phyloP scores from a whole-genome alignment of 2,888 invertebrate species.

The Epirrhoe tristata region DNA sequence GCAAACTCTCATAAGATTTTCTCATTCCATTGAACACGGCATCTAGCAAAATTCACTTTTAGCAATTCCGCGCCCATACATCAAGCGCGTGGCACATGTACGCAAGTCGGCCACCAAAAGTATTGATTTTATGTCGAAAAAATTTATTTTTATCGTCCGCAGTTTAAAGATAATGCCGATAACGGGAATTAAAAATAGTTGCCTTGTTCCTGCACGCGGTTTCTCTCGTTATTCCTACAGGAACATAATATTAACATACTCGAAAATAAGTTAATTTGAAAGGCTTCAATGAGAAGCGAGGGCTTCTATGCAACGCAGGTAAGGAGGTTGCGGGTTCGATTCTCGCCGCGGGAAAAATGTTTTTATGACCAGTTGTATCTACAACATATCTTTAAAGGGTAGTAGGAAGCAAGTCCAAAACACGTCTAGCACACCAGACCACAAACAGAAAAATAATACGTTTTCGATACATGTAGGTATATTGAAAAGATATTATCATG shows the following conservation, averaged over 20 bases:
- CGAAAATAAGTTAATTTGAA: too few species aligned
- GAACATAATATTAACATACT: too few species aligned
- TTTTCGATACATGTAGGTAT: too few species aligned
- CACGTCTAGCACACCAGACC: too few species aligned
- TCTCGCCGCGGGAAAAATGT: too few species aligned
- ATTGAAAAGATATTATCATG: slow-evolving; percentile 35
- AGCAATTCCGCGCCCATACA: background rate
- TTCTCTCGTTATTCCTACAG: background rate
- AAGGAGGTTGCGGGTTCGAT: too few species aligned
- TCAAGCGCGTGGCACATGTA: background rate
- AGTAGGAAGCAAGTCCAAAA: too few species aligned
- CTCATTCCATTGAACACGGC: background rate
- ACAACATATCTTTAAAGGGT: too few species aligned
- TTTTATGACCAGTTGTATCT: too few species aligned
- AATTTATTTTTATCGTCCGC: slow-evolving; percentile 68
- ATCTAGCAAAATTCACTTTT: slow-evolving; percentile 6
- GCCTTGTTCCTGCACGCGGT: slow-evolving; percentile 30
- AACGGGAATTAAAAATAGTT: slow-evolving; percentile 75
- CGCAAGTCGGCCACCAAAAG: slow-evolving; percentile 34
- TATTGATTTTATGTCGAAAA: slow-evolving; percentile 76
- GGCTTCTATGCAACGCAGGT: too few species aligned
- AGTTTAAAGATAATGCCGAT: slow-evolving; percentile 76
- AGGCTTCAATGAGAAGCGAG: too few species aligned
- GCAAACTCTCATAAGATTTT: too few species aligned
- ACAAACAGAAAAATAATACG: background rate